Percentiles rank a stretch among this genome's conserved stretches.
Evolutionary conservation across 2,797 vertebrate species (phyloP).

Genomic region (Sphaeramia orbicularis): DNA sequence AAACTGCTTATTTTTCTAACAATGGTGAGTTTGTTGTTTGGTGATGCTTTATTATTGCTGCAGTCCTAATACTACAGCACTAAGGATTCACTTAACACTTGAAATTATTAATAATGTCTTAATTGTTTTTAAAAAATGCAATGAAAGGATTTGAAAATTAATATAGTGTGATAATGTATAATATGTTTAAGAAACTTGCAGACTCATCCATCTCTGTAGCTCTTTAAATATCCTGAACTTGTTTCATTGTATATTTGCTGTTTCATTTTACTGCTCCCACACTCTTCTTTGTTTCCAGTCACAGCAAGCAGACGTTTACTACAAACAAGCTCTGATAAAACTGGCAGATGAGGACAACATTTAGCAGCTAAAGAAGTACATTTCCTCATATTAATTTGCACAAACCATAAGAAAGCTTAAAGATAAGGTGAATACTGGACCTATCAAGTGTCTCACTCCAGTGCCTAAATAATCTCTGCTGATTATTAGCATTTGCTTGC

Average conservation of each 20-base stretch:
- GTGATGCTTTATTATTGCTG: conserved; percentile 4
- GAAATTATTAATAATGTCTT: neutral
- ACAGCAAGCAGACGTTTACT: conserved; percentile 16
- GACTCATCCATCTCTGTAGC: conserved; percentile 10
- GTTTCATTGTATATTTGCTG: conserved; percentile 8
- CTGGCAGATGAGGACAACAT: conserved; percentile 2
- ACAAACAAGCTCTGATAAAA: conserved; percentile 17
- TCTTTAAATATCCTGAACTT: neutral
- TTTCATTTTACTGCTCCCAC: conserved; percentile 21
- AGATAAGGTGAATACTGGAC: neutral
- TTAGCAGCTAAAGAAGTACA: conserved; percentile 11
- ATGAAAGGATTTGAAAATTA: neutral
- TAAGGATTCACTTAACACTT: neutral
- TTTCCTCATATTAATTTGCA: conserved; percentile 1
- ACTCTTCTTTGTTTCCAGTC: conserved; percentile 8
- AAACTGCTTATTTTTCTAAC: neutral
- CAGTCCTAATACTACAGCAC: neutral
- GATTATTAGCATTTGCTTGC: too few species aligned
- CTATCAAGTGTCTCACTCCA: neutral
- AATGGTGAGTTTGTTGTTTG: neutral
- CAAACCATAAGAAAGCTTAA: conserved; percentile 10
- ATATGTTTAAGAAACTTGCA: too few species aligned
- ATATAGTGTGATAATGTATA: too few species aligned
- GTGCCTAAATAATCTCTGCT: too few species aligned
- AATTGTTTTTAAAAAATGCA: neutral